Conservation (phyloP, 2,113 vertebrate species). For the Andinoacara biseriatus region DNA sequence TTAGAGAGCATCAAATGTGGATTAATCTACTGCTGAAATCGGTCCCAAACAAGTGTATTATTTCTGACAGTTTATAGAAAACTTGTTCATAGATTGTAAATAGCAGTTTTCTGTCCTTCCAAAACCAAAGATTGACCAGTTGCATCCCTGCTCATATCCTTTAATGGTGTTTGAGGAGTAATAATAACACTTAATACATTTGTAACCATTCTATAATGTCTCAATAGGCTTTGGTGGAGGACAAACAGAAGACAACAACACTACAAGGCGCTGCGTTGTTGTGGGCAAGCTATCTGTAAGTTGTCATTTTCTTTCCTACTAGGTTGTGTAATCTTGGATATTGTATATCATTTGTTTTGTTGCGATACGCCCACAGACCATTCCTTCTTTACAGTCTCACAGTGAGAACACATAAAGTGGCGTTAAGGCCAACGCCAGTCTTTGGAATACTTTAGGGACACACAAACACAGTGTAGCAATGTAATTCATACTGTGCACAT, state of each 20-base stretch:
- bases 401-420: not conserved
- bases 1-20: not conserved
- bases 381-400: not conserved
- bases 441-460: conserved; percentile 34
- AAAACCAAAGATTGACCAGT: not conserved
- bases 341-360: not conserved
- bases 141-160: not conserved
- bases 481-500: conserved; percentile 48
- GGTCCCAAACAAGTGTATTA: not conserved
- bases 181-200: not conserved
- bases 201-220: conserved; percentile 23
- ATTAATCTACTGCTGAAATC: not conserved
- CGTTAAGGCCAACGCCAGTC: not conserved
- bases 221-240: conserved; percentile 61
- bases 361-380: not conserved
- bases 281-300: conserved; percentile 75
- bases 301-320: not conserved
- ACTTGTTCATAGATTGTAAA: not conserved
- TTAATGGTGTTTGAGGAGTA: not conserved
- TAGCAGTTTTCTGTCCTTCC: not conserved
- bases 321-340: not conserved
- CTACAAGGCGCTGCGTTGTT: conserved; percentile 56
- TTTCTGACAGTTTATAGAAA: not conserved
- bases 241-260: conserved; percentile 35
- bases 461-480: conserved; percentile 25